A percentile compares a stretch with the other conserved stretches of the same genome.
phyloP scores from a whole-genome alignment of 2,113 vertebrate species.

The Chunga burmeisteri region DNA sequence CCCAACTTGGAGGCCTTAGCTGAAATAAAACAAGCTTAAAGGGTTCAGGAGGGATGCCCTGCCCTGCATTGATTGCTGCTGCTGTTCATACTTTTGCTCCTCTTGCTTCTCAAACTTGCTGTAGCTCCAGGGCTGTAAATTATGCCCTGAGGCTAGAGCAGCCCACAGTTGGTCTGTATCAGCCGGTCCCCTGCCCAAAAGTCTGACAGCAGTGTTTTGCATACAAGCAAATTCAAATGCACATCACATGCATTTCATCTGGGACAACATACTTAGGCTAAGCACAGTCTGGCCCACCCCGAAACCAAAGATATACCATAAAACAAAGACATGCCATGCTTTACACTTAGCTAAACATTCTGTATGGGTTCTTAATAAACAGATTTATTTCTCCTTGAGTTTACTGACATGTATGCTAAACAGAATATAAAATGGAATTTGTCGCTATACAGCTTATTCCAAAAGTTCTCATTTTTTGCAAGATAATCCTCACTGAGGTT shows the following conservation, averaged over 20 bases:
- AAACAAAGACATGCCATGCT: neutral
- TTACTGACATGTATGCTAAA: neutral
- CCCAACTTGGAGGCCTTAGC: neutral
- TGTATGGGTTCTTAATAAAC: neutral
- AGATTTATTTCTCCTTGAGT: neutral
- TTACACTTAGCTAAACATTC: neutral
- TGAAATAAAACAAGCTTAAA: neutral
- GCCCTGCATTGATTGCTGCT: neutral
- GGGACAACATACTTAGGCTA: neutral
- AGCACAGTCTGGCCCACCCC: neutral
- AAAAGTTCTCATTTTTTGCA: neutral
- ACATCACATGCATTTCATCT: neutral
- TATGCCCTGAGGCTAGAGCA: neutral
- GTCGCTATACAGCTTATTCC: neutral
- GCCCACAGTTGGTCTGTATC: neutral
- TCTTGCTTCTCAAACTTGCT: neutral
- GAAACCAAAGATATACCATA: neutral
- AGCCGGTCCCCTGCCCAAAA: neutral
- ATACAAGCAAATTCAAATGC: neutral
- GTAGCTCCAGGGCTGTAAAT: neutral
- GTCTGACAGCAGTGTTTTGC: neutral
- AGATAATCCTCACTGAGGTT: neutral
- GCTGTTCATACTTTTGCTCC: neutral
- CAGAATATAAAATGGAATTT: neutral
- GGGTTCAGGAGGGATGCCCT: neutral